Conservation (phyloP, 2,113 vertebrate species). For the Salvelinus fontinalis region DNA sequence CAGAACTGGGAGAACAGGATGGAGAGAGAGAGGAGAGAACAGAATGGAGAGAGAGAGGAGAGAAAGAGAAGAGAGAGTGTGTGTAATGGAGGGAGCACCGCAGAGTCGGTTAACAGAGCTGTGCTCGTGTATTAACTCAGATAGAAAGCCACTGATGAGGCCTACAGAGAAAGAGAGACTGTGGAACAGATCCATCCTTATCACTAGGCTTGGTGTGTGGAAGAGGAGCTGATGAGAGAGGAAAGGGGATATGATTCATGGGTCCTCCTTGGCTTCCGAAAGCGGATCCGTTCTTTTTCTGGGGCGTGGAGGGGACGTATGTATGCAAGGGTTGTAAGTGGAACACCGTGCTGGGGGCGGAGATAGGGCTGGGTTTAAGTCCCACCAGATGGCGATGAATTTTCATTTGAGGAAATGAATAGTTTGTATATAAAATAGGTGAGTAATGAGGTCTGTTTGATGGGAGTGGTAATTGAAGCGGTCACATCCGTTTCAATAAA, state of each 20-base stretch:
- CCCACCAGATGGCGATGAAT: constrained; percentile 78
- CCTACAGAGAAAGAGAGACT: constrained; percentile 44
- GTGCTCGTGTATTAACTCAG: constrained; percentile 45
- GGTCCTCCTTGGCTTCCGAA: constrained; percentile 53
- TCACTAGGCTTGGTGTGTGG: constrained; percentile 29
- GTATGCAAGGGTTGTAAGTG: constrained; percentile 21
- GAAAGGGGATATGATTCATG: constrained; percentile 50
- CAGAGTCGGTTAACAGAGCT: constrained; percentile 42
- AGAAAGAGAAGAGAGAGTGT: constrained; percentile 38
- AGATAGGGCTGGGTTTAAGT: constrained; percentile 48
- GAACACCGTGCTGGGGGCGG: constrained; percentile 8
- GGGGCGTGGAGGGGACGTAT: not conserved
- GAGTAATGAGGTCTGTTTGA: constrained; percentile 73
- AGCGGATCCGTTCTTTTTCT: constrained; percentile 22
- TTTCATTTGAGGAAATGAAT: constrained; percentile 75
- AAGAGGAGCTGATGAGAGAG: constrained; percentile 52
- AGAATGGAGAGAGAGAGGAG: not conserved
- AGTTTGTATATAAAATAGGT: constrained; percentile 62
- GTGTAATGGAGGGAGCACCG: constrained; percentile 20
- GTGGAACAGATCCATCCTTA: not conserved
- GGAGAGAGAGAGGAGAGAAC: not conserved
- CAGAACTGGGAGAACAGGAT: not conserved
- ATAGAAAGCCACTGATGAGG: constrained; percentile 64
- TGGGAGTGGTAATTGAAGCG: constrained; percentile 72
- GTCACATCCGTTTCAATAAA: constrained; percentile 80